Evolutionary conservation across 2,888 invertebrate species (phyloP).

Genomic region (Diarsia rubi): DNA sequence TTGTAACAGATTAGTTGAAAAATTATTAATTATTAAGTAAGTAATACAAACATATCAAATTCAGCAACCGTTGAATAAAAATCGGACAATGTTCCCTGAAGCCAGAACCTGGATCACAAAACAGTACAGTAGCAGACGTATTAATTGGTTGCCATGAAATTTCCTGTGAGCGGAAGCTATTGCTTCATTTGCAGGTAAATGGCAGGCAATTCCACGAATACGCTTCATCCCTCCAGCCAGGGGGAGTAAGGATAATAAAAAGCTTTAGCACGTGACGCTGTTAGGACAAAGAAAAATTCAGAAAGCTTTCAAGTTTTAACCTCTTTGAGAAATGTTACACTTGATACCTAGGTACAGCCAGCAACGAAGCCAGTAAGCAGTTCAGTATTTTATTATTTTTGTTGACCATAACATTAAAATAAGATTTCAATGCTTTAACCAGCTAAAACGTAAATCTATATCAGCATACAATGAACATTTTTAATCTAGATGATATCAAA

Average conservation of each 20-base stretch:
- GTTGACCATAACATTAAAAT: neutral
- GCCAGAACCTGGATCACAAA: conserved; percentile 25
- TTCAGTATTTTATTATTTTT: neutral
- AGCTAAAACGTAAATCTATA: neutral
- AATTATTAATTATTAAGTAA: conserved; percentile 13
- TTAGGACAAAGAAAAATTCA: conserved; percentile 82
- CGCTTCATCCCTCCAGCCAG: conserved; percentile 62
- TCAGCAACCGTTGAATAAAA: conserved; percentile 9
- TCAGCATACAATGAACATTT: neutral
- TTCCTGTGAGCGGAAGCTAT: conserved; percentile 69
- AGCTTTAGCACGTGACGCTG: conserved; percentile 84
- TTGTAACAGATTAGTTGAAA: neutral
- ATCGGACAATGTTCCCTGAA: neutral
- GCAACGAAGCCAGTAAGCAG: neutral
- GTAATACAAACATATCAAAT: neutral
- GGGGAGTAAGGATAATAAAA: conserved; percentile 82
- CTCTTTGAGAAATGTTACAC: conserved; percentile 67
- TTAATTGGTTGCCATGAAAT: conserved; percentile 63
- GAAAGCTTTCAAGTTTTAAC: conserved; percentile 74
- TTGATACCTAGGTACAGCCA: conserved; percentile 17
- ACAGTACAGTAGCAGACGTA: conserved; percentile 27
- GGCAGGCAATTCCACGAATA: conserved; percentile 69
- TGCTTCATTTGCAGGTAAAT: conserved; percentile 82
- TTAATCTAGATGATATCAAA: neutral
- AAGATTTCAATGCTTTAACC: neutral